Percentiles rank a stretch among this genome's conserved stretches.
Conservation (phyloP, 2,113 vertebrate species). For the Halichoerus grypus region DNA sequence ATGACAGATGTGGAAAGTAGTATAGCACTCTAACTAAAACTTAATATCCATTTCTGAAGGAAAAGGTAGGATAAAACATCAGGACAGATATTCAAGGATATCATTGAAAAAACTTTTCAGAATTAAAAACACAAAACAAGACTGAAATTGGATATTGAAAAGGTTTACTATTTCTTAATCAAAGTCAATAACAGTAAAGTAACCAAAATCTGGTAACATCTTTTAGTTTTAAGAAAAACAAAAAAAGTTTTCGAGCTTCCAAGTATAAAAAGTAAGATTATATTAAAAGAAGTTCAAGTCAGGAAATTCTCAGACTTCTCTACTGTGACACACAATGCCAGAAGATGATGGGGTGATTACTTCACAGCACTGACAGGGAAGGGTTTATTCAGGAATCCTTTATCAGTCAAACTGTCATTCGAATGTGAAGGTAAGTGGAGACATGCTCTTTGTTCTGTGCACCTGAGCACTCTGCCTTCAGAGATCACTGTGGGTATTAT, state of each 20-base stretch:
- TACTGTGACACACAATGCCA: not conserved
- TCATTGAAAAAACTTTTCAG: not conserved
- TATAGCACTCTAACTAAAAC: not conserved
- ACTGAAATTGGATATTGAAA: not conserved
- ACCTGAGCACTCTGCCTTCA: not conserved
- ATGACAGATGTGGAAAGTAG: not conserved
- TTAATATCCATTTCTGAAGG: not conserved
- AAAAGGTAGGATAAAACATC: not conserved
- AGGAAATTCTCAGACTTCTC: not conserved
- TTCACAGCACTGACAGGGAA: not conserved
- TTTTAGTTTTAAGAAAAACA: constrained; percentile 16
- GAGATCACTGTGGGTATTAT: not conserved
- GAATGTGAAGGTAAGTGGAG: not conserved
- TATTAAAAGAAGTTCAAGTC: not conserved
- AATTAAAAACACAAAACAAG: not conserved
- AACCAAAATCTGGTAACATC: not conserved
- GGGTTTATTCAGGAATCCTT: not conserved
- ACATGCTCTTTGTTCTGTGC: not conserved
- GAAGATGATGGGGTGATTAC: not conserved
- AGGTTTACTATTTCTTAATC: not conserved
- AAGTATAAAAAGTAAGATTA: not conserved
- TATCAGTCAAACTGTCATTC: too few species aligned
- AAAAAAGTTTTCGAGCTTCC: not conserved
- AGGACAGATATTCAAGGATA: not conserved
- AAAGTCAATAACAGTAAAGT: constrained; percentile 8